Base-by-base conservation (phyloP, 2,888 invertebrate genomes). In the Pyralis farinalis region DNA sequence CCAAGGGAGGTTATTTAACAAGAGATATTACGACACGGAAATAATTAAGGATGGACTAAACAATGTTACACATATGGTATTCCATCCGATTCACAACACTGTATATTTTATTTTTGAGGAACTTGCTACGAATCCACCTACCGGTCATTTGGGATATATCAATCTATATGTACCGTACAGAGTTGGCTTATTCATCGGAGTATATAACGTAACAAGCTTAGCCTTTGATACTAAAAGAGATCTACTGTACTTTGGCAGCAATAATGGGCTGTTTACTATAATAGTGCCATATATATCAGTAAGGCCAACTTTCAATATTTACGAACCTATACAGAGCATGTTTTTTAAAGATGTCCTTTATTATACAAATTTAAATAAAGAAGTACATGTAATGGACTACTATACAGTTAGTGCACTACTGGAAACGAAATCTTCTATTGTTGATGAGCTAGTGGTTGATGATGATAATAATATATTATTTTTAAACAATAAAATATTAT, bases 81-180 rank as follows among this genome's bases (percentile, higher is more conserved):
- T 71, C 1, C 82, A 80, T 10, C 56, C 63, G 1, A 73, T 78
- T 20, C 82, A 86, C 6, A 76, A 85, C 27, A 75, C 67, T 0
- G 20, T 81, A 0, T 87, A 84, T 34, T 87, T 87, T 39, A 81
- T 78, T 0, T 85, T 73, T 34, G 80, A 82, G 25, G 73, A 78
- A 40, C 47, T 67, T 0, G 49, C 38, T 12, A 40, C 48, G 0
- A n/a, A n/a, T n/a, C 68, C 74, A 0, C 67, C 64, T 0, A 66
- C 69, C 39, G 58, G 46, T 0, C 12, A 12, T 10, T 40, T 84
- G 0, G 87, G 70, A 0, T 83, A 71, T 33, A 40, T 80, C 0
- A 72, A 83, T 32, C 32, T 81, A 7, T 53, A 67, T 6, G 74
- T 68, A 0, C 46, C n/a, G n/a, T n/a, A 59, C 36, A 53, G 58